A percentile compares a stretch with the other conserved stretches of the same genome.
These are phyloP conservation scores for Eupithecia tripunctaria DNA, from an alignment of 2,888 invertebrate genomes.

Conservation along the genomic window DNA sequence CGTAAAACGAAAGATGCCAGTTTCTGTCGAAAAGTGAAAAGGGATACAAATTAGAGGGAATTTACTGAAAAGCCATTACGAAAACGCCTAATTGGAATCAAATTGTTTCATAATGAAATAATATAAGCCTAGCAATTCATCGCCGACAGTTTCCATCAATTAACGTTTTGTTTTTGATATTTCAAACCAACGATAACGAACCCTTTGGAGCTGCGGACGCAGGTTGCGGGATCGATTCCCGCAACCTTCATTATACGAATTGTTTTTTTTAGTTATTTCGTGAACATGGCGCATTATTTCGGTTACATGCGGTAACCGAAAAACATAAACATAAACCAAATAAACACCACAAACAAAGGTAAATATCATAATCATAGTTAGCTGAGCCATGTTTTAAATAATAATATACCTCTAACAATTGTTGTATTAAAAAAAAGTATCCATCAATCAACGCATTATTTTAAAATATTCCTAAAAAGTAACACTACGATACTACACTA, in stretches of 20 bases:
- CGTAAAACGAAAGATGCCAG: background rate
- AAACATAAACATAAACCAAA: too few relatives aligned
- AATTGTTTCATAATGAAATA: slow-evolving; percentile 5
- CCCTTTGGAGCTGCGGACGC: background rate
- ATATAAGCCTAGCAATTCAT: background rate
- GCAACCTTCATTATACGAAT: background rate
- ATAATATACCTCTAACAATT: too few relatives aligned
- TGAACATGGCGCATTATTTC: background rate
- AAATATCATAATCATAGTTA: background rate
- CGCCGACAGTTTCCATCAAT: background rate
- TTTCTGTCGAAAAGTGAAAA: background rate
- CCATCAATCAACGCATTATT: background rate
- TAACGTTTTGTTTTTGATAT: slow-evolving; percentile 6
- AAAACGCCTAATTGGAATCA: background rate
- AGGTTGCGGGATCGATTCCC: background rate
- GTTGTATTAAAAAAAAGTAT: background rate
- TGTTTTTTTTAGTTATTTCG: background rate
- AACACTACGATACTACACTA: too few relatives aligned
- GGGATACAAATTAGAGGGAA: background rate
- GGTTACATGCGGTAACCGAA: background rate
- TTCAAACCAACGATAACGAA: background rate
- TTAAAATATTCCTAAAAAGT: background rate
- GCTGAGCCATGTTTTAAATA: background rate
- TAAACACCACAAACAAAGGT: background rate
- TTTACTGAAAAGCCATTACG: background rate